Percentiles rank a stretch among this genome's conserved stretches.
Conservation (phyloP, 2,113 vertebrate genomes). For the Petrocephalus microphthalmus region DNA sequence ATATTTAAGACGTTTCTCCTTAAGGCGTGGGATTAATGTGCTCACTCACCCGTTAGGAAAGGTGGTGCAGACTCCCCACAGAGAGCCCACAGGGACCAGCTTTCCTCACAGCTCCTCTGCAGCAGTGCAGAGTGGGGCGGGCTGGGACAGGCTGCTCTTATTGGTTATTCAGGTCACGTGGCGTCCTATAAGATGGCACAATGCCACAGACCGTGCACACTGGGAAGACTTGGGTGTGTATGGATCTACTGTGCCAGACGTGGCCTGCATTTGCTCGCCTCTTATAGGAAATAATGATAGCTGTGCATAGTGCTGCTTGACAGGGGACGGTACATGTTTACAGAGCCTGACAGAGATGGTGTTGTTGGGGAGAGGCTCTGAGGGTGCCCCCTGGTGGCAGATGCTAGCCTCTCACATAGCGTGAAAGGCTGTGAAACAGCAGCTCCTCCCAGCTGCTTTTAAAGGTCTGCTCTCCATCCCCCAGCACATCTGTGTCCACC, state of each 20-base stretch:
- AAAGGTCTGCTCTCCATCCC: not conserved
- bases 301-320: not conserved
- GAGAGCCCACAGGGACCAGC: not conserved
- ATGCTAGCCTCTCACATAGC: not conserved
- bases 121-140: not conserved
- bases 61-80: not conserved
- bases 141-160: not conserved
- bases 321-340: not conserved
- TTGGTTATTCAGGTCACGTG: not conserved
- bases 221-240: not conserved
- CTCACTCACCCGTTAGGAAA: not conserved
- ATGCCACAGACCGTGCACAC: not conserved
- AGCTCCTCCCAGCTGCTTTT: not conserved
- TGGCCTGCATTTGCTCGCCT: not conserved
- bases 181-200: not conserved
- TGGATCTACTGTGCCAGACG: too few species aligned
- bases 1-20: not conserved
- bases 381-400: not conserved
- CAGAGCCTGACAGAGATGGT: not conserved
- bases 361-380: not conserved
- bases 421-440: not conserved
- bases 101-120: not conserved
- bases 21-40: not conserved
- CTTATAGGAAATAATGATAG: not conserved
- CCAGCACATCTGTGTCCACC: not conserved